Conservation (phyloP, 2,888 invertebrate species). For the Ophion slaviceki region DNA sequence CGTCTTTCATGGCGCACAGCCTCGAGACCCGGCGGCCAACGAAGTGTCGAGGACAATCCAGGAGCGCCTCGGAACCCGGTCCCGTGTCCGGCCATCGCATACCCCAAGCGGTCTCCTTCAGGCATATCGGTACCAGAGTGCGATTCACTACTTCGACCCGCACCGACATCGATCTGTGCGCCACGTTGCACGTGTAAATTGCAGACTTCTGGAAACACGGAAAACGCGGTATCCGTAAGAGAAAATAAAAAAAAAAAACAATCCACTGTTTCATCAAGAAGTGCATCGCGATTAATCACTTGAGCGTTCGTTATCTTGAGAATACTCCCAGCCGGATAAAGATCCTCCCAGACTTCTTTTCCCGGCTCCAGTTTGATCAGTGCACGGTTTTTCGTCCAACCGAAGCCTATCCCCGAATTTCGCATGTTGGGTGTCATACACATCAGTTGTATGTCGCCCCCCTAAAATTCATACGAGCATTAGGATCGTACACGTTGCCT, state of each 20-base stretch:
- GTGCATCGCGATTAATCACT: constrained; percentile 82
- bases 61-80: constrained; percentile 89
- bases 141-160: constrained; percentile 88
- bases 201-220: constrained; percentile 88
- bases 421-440: constrained; percentile 88
- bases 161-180: constrained; percentile 86
- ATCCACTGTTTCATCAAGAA: neutral
- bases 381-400: constrained; percentile 92
- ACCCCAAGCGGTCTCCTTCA: constrained; percentile 85
- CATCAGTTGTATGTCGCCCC: constrained; percentile 88
- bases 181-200: constrained; percentile 91
- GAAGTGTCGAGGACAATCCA: constrained; percentile 85
- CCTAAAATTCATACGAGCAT: constrained; percentile 83
- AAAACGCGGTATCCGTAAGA: constrained; percentile 4
- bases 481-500: neutral
- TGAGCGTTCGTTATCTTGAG: constrained; percentile 91
- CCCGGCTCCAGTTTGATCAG: constrained; percentile 90
- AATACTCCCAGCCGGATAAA: constrained; percentile 93
- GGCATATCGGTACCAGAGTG: constrained; percentile 86
- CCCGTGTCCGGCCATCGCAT: constrained; percentile 89
- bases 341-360: constrained; percentile 93
- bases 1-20: constrained; percentile 86
- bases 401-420: constrained; percentile 88
- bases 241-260: constrained; percentile 10
- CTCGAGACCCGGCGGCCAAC: constrained; percentile 80